Conservation (phyloP, 2,888 invertebrate genomes). For the Sinhomidia bicolor region DNA sequence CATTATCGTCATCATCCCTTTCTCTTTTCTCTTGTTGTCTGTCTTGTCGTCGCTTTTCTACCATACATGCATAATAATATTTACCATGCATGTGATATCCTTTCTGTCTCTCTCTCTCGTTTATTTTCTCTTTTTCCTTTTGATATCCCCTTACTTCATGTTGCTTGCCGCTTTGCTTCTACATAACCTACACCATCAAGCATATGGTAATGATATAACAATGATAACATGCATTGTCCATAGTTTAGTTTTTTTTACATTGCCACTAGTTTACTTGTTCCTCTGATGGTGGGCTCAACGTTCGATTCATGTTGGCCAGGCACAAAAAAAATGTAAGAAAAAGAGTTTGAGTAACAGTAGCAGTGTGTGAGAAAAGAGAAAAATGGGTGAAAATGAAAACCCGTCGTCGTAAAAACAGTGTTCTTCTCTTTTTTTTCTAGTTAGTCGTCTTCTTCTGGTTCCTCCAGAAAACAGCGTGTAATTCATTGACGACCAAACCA, state of each 20-base stretch:
- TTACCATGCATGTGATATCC: neutral
- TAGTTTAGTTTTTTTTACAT: neutral
- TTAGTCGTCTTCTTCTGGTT: neutral
- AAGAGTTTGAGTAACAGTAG: neutral
- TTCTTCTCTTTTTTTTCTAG: neutral
- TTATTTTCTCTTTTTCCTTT: neutral
- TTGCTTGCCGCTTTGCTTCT: no score
- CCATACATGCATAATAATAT: neutral
- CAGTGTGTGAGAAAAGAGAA: neutral
- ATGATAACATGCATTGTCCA: slow-evolving; percentile 26
- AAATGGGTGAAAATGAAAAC: slow-evolving; percentile 7
- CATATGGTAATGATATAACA: neutral
- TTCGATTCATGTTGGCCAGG: neutral
- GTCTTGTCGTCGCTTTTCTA: neutral
- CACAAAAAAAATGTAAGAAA: no score
- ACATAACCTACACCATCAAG: neutral
- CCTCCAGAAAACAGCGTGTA: neutral
- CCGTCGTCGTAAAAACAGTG: neutral
- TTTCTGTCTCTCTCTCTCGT: neutral
- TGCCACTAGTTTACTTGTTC: neutral
- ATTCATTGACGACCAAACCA: neutral
- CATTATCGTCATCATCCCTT: slow-evolving; percentile 25
- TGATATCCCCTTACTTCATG: neutral
- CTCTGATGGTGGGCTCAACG: neutral
- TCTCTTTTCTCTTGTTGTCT: slow-evolving; percentile 11